Conservation (phyloP, 2,797 vertebrate species). For the Chromis chromis region DNA sequence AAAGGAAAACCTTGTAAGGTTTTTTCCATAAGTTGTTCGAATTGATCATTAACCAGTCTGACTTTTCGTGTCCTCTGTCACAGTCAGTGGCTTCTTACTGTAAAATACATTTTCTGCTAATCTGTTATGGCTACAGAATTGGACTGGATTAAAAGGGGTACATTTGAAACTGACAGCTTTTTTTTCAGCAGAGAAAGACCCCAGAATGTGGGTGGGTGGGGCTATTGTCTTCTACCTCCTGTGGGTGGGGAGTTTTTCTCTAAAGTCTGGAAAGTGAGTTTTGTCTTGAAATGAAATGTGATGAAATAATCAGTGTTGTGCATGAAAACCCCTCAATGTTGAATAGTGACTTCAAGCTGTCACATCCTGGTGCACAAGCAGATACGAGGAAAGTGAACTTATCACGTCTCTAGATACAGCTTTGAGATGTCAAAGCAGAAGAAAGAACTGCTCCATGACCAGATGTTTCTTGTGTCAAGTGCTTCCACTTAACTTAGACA, state of each 20-base stretch:
- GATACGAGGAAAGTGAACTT: slow-evolving; percentile 7
- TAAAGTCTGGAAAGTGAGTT: slow-evolving; percentile 13
- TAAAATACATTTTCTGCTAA: neutral
- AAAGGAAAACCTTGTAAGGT: neutral
- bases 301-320: neutral
- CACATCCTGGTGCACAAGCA: neutral
- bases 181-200: neutral
- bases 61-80: neutral
- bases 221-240: neutral
- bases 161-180: neutral
- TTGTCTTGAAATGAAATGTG: slow-evolving; percentile 17
- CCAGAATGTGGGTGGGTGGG: neutral
- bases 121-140: slow-evolving; percentile 3
- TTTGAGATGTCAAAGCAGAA: slow-evolving; percentile 56
- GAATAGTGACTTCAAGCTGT: slow-evolving; percentile 11
- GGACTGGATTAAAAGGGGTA: neutral
- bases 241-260: neutral
- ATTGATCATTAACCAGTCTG: slow-evolving; percentile 1
- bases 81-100: neutral
- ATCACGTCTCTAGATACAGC: slow-evolving; percentile 49
- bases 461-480: slow-evolving; percentile 76
- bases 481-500: slow-evolving; percentile 73
- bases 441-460: slow-evolving; percentile 46
- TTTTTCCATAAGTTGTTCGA: slow-evolving; percentile 45
- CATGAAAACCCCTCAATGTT: slow-evolving; percentile 19